Percentiles rank a stretch among this genome's conserved stretches.
Evolutionary conservation across 2,888 invertebrate species (phyloP).

Genomic region (Uloborus plumipes): DNA sequence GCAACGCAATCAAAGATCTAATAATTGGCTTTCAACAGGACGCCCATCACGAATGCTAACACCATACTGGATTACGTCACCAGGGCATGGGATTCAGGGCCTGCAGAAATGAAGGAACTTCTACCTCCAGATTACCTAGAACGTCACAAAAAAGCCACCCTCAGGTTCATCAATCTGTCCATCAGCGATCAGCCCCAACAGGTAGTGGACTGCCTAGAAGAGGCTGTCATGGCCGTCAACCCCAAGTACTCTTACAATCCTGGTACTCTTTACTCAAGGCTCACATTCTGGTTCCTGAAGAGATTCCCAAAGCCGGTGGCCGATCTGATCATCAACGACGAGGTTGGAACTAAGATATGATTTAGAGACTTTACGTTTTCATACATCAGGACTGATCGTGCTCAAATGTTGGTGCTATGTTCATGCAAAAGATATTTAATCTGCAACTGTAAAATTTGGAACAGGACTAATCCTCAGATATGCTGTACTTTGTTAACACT

Average conservation of each 20-base stretch:
- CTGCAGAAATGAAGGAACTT: slow-evolving; percentile 29
- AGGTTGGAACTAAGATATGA: not conserved
- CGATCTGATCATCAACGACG: slow-evolving; percentile 19
- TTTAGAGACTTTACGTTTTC: too few relatives aligned
- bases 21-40: slow-evolving; percentile 26
- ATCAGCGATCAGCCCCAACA: slow-evolving; percentile 55
- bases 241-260: slow-evolving; percentile 55
- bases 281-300: slow-evolving; percentile 20
- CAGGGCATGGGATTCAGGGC: slow-evolving; percentile 37
- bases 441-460: too few relatives aligned
- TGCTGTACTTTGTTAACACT: too few relatives aligned
- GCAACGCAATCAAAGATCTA: not conserved
- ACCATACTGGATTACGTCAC: slow-evolving; percentile 1
- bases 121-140: slow-evolving; percentile 23
- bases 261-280: slow-evolving; percentile 31
- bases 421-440: too few relatives aligned
- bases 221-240: slow-evolving; percentile 40
- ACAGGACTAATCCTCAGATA: too few relatives aligned
- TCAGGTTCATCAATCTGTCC: slow-evolving; percentile 34
- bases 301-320: slow-evolving; percentile 43
- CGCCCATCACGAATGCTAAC: slow-evolving; percentile 29
- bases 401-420: too few relatives aligned
- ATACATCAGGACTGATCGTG: too few relatives aligned
- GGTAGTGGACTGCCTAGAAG: slow-evolving; percentile 51
- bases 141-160: not conserved